Base-by-base conservation (phyloP, 2,113 vertebrate species). In the Cyprinodon variegatus region DNA sequence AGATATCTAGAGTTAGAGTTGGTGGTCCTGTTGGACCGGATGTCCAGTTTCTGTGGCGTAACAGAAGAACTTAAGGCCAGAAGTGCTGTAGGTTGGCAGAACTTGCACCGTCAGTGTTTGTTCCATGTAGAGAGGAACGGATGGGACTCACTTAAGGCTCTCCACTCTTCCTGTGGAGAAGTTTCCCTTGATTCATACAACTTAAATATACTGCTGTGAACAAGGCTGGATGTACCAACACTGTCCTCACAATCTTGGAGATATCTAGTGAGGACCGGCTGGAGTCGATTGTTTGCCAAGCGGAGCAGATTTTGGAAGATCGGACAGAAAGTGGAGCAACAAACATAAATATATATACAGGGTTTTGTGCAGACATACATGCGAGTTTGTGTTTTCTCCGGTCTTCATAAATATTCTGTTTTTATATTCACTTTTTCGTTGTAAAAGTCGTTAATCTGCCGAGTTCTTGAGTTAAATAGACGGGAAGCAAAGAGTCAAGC, bases 271-370 rank as follows among this genome's bases (percentile, higher is more conserved):
- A 82, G 61, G 74, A 68, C n/a, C 67, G 61, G 60, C 43, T 11
- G 43, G 43, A 45, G 43, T 11, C 70, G 85, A 78, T 77, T 81
- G 85, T 73, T 71, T 63, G 60, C 61, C 61, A 65, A 72, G 43
- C 61, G 65, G 70, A 74, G 4, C 13, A 46, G 57, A 39, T 60
- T 29, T 22, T 61, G 64, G 41, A 68, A 61, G 65, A 68, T 65
- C 46, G 37, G 63, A 65, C 45, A 50, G 40, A 81, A 89, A 89
- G 78, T 67, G 85, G 79, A 87, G 89, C 80, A 88, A 89, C 83
- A 88, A 90, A 93, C 91, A 95, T 94, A 94, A 94, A 95, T 94
- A 95, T 94, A 94, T 94, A 53, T 94, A 95, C 93, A 94, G 65
- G 86, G 83, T 77, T 86, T 68, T 91, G 89, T 89, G 91, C 90